Evolutionary conservation across 2,113 vertebrate genomes (phyloP).

Genomic region (Larimichthys crocea): DNA sequence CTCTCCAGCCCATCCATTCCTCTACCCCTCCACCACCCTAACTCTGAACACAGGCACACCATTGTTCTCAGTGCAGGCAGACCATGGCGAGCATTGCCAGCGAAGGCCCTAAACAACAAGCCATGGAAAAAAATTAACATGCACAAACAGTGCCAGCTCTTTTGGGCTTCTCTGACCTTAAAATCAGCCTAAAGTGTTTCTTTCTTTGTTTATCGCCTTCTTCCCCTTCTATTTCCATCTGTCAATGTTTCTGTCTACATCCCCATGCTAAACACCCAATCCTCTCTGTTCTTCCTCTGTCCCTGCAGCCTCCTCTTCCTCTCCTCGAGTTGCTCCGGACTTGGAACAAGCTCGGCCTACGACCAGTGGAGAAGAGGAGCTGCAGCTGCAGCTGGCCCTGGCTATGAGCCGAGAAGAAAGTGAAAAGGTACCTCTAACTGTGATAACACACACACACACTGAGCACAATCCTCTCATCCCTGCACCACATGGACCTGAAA

Average conservation of each 20-base stretch:
- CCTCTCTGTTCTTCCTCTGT: conserved; percentile 38
- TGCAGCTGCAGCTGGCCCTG: conserved; percentile 95
- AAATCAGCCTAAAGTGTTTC: conserved; percentile 44
- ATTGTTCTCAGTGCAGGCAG: conserved; percentile 81
- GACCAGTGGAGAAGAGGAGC: conserved; percentile 94
- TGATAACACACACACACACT: conserved; percentile 22
- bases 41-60: conserved; percentile 75
- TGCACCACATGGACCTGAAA: conserved; percentile 37
- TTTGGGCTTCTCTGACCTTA: conserved; percentile 56
- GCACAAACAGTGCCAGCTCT: conserved; percentile 67
- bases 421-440: conserved; percentile 88
- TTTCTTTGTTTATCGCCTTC: conserved; percentile 28
- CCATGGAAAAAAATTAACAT: conserved; percentile 77
- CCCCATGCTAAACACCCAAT: conserved; percentile 19
- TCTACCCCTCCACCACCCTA: conserved; percentile 58
- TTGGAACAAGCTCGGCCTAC: conserved; percentile 93
- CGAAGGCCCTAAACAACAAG: conserved; percentile 73
- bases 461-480: conserved; percentile 16
- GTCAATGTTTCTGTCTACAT: conserved; percentile 27
- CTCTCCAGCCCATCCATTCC: conserved; percentile 63
- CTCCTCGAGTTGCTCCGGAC: conserved; percentile 88
- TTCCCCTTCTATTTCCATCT: conserved; percentile 12
- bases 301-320: conserved; percentile 88
- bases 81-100: conserved; percentile 75
- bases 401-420: conserved; percentile 97